phyloP scores from a whole-genome alignment of 2,888 invertebrate genomes.

The Bugula neritina region DNA sequence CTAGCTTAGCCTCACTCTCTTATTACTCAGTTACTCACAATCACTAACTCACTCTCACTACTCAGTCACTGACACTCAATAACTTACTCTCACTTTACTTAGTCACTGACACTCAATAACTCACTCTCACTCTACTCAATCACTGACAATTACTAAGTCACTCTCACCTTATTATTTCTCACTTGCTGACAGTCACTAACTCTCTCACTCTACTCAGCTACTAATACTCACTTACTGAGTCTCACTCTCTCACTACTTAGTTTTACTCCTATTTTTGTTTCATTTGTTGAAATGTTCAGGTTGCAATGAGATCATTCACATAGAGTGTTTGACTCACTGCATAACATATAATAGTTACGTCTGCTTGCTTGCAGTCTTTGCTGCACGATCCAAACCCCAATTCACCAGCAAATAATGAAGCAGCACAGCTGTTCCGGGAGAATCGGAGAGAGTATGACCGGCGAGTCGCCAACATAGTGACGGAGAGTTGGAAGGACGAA shows the following conservation, averaged over 20 bases:
- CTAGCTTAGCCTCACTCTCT: too few species aligned
- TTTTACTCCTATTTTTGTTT: not conserved
- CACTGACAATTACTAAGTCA: too few species aligned
- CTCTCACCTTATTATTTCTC: not conserved
- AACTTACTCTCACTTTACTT: too few species aligned
- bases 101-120: too few species aligned
- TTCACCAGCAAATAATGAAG: constrained; percentile 97
- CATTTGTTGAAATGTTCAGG: not conserved
- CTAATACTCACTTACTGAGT: not conserved
- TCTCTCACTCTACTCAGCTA: not conserved
- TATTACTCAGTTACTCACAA: too few species aligned
- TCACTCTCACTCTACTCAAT: too few species aligned
- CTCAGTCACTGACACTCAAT: too few species aligned
- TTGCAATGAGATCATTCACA: not conserved
- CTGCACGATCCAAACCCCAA: constrained; percentile 99
- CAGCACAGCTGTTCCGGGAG: constrained; percentile 97
- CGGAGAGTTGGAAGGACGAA: constrained; percentile 75
- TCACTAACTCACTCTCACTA: too few species aligned
- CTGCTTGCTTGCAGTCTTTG: constrained; percentile 67
- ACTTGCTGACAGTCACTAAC: not conserved
- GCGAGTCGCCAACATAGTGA: constrained; percentile 97
- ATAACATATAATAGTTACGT: too few species aligned
- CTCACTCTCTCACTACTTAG: not conserved
- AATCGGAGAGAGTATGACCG: constrained; percentile 98
- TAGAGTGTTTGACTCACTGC: too few species aligned